Conservation (phyloP, 2,888 invertebrate genomes). For the Syritta pipiens region DNA sequence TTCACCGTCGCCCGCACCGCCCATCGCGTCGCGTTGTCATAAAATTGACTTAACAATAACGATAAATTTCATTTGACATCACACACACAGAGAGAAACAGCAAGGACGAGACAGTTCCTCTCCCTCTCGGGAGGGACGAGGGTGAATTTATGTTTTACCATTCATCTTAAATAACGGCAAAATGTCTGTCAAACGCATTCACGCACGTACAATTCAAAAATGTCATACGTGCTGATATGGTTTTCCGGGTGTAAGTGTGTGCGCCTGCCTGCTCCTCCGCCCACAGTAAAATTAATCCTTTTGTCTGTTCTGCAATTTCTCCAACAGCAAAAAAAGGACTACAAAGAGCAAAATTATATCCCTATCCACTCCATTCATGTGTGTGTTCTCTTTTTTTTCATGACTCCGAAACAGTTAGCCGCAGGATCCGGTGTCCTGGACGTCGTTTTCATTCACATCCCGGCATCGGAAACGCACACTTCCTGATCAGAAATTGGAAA, state of each 20-base stretch:
- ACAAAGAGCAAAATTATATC: neutral
- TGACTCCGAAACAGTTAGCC: constrained; percentile 11
- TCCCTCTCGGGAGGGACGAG: no score
- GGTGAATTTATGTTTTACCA: constrained; percentile 60
- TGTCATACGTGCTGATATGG: constrained; percentile 25
- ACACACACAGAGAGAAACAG: no score
- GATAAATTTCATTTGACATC: constrained; percentile 66
- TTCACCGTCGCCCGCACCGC: neutral
- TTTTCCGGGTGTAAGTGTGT: neutral
- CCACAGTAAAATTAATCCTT: neutral
- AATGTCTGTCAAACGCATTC: constrained; percentile 65
- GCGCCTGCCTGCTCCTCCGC: neutral
- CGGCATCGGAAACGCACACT: constrained; percentile 35
- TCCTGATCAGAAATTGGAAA: constrained; percentile 47
- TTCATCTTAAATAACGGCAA: constrained; percentile 65
- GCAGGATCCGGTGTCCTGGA: constrained; percentile 21
- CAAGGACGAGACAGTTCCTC: neutral
- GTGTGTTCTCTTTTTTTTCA: neutral
- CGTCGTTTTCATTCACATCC: constrained; percentile 4
- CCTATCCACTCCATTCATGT: neutral
- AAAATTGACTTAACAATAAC: constrained; percentile 62
- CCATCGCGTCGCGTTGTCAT: neutral
- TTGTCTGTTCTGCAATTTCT: constrained; percentile 2
- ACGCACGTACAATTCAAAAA: constrained; percentile 60
- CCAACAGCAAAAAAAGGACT: neutral